Base-by-base conservation (phyloP, 2,888 invertebrate genomes). In the Pheosia gnoma region DNA sequence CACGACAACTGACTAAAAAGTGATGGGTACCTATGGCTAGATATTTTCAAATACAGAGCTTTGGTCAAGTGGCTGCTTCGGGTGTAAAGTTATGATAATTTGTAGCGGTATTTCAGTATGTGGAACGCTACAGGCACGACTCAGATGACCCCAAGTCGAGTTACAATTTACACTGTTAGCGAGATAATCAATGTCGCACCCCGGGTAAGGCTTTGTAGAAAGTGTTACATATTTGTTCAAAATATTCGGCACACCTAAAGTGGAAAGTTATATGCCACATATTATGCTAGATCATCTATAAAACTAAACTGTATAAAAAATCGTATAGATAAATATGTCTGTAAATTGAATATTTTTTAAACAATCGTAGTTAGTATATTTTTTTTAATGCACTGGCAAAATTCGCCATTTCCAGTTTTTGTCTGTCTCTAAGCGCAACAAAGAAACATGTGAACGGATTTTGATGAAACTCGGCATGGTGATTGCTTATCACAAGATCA, bases 141-240 rank as follows among this genome's bases (percentile, higher is more conserved):
- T 76, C 74, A 71, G 78, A 81, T 85, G 88, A 86, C 84, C 88
- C 79, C 74, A 77, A 80, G 75, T 77, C 69, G 70, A 77, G 78
- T 78, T 82, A 82, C 84, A 90, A 90, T 93, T 93, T 88, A 85
- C 91, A 90, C 87, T 82, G 82, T 91, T 93, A 93, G 88, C 89
- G 77, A 73, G 74, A 78, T 82, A 80, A 86, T 85, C 80, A 86
- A 86, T 86, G 85, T 85, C 86, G 82, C 79, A 78, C 78, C 78
- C 79, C 75, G 66, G 71, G 70, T 71, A 67, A 74, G 71, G 68
- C 71, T 78, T 66, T 75, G 75, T 81, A 85, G 91, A 93, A 92
- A 93, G 92, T 92, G 89, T 91, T 82, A 88, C 89, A 87, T 89
- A 89, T 91, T 91, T 90, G 85, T 81, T 72, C 66, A 88, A 86